A percentile compares a stretch with the other conserved stretches of the same genome.
phyloP scores from a whole-genome alignment of 37 sponge, comb jelly and placozoan species.

The Beroe forskalii region DNA sequence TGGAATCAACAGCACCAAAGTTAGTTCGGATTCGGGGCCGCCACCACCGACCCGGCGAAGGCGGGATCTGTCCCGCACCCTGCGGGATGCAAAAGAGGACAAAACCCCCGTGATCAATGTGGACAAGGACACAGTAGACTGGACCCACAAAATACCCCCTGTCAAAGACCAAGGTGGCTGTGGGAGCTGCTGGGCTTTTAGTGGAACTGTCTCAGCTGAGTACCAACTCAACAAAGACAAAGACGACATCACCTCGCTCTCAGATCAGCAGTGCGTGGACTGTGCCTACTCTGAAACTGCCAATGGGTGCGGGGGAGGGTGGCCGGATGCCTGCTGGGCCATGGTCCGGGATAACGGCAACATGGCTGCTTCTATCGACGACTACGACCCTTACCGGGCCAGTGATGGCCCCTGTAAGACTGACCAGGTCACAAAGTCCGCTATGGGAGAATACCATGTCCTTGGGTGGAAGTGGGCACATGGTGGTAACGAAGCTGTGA shows the following conservation, averaged over 20 bases:
- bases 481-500: background rate
- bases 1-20: background rate
- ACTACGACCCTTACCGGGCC: background rate
- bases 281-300: background rate
- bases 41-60: background rate
- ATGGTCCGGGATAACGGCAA: background rate
- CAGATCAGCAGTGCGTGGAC: conserved; percentile 1
- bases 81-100: background rate
- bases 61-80: background rate
- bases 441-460: background rate
- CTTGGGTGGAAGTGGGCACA: background rate
- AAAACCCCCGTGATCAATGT: background rate
- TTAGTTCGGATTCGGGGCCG: background rate
- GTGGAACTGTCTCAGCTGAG: background rate
- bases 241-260: background rate
- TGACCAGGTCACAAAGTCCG: background rate
- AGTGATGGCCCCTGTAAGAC: background rate
- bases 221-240: background rate
- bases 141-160: background rate
- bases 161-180: conserved; percentile 1
- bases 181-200: background rate
- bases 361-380: background rate
- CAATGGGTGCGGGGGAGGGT: background rate
- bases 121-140: background rate
- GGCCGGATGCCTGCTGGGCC: background rate